These are phyloP conservation scores for Diachasmimorpha longicaudata DNA, from an alignment of 1,140 invertebrate genomes.

Conservation along the genomic window DNA sequence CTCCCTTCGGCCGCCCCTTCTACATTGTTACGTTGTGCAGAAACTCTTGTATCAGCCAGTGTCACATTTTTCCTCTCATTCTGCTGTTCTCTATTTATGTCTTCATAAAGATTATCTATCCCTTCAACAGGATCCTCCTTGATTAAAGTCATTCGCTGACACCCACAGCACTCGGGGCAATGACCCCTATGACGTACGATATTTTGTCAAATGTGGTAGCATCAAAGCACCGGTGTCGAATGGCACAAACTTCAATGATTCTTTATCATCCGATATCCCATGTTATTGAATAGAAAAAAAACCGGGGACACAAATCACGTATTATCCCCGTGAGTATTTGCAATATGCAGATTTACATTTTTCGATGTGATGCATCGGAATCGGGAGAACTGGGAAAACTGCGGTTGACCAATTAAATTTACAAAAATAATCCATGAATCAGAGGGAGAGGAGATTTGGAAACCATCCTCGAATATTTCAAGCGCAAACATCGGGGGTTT, in stretches of 20 bases:
- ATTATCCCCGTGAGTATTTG: background rate
- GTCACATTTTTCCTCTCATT: background rate
- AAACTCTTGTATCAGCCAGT: background rate
- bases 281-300: background rate
- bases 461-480: background rate
- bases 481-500: background rate
- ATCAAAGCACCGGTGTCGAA: background rate
- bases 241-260: background rate
- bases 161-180: background rate
- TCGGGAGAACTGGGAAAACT: background rate
- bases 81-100: slow-evolving; percentile 12
- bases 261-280: background rate
- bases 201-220: background rate
- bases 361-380: background rate
- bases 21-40: background rate
- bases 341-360: background rate
- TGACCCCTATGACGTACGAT: background rate
- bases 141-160: slow-evolving; percentile 10
- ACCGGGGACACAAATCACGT: background rate
- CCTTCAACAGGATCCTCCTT: slow-evolving; percentile 1
- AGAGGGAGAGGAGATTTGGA: background rate
- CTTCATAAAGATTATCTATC: slow-evolving; percentile 11
- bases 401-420: background rate
- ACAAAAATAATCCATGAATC: background rate
- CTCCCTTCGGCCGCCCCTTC: background rate